Base-by-base conservation (phyloP, 2,888 invertebrate species). In the Auanema sp. region DNA sequence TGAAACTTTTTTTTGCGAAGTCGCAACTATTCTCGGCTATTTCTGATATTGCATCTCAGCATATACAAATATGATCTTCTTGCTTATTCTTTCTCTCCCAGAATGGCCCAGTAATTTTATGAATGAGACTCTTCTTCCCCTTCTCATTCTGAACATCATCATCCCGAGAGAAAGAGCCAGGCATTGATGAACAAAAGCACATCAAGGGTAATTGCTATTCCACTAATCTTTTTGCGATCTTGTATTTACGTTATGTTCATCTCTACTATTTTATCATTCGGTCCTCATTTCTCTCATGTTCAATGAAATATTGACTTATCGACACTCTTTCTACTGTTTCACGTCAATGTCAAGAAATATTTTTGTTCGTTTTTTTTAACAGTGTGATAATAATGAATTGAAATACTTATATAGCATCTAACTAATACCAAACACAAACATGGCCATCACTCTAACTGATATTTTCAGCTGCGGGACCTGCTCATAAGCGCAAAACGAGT, bases 111-210 rank as follows among this genome's bases (percentile, higher is more conserved):
- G 56, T 47, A 23, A 61, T 55, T 61, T 56, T 51, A 23, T 33
- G 33, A 33, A 33, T 5, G 33, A 33, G 55, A 56, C 56, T 61
- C 50, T 24, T 41, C 47, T 54, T 54, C 41, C 50, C n/a, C 40
- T 23, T 16, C 42, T 49, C 18, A 50, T 56, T 61, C 21, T 23
- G 42, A 14, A 47, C 18, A 8, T 11, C 18, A 47, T 18, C 21
- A 23, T 47, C 5, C 21, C 8, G 11, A 18, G 47, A 5, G 21
- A 47, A 47, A 8, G 47, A 18, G 47, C 16, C 16, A 47, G 16
- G 47, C 18, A n/a, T 43, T 47, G 47, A 47, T 47, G 16, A 23
- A 23, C 18, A 18, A 23, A 47, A 18, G 16, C 21, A 23, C 47
- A 47, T 47, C 18, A 23, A 47, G 21, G 11, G 21, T 18, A 18